Evolutionary conservation across 2,888 invertebrate genomes (phyloP).

Genomic region (Atethmia centrago): DNA sequence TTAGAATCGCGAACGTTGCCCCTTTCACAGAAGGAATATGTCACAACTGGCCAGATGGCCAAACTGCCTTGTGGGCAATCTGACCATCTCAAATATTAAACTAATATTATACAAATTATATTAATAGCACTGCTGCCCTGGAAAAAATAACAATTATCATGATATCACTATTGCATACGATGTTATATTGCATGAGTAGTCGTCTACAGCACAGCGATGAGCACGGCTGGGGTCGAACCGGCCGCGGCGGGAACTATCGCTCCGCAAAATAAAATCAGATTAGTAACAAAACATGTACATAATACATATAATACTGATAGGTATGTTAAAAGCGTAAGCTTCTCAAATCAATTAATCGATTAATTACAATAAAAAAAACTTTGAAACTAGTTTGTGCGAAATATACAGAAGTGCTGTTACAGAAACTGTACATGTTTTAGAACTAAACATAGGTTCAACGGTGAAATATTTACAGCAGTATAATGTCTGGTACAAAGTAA

Average conservation of each 20-base stretch:
- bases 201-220: constrained; percentile 80
- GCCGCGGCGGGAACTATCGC: constrained; percentile 70
- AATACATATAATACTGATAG: constrained; percentile 86
- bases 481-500: constrained; percentile 84
- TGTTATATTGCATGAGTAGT: constrained; percentile 86
- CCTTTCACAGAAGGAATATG: constrained; percentile 97
- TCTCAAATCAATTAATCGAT: constrained; percentile 88
- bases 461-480: constrained; percentile 91
- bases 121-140: constrained; percentile 87
- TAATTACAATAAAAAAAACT: constrained; percentile 88
- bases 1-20: constrained; percentile 93
- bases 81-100: constrained; percentile 85
- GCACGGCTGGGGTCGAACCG: constrained; percentile 82
- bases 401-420: constrained; percentile 91
- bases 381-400: constrained; percentile 90
- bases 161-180: constrained; percentile 77
- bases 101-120: constrained; percentile 83
- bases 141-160: constrained; percentile 90
- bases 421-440: constrained; percentile 91
- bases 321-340: constrained; percentile 90
- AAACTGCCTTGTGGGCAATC: constrained; percentile 87
- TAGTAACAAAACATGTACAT: constrained; percentile 91
- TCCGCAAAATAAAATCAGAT: constrained; percentile 85
- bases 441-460: constrained; percentile 90
- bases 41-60: constrained; percentile 93